Evolutionary conservation across 1,140 invertebrate genomes (phyloP), one percentile per base, ranked within the genome.

Genomic region (Trialeurodes vaporariorum): DNA sequence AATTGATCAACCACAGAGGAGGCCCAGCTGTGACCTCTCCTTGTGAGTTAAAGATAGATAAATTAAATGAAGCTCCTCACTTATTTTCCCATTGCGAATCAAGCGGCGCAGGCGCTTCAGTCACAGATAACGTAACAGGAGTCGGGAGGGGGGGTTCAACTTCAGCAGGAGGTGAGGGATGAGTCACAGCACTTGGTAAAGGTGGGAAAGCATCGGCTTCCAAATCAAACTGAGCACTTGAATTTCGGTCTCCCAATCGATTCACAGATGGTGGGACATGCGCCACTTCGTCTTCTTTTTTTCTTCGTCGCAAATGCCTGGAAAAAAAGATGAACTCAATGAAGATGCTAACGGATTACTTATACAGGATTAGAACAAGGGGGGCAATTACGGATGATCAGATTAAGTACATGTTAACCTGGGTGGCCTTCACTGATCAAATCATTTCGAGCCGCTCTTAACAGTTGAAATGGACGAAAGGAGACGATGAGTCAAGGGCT

Each of bases 161-260:
- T 40, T 13, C 11, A 26, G n/a, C 17, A 34, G 60, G 23, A 22
- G 64, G 71, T 69, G 60, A 79, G 76, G 40, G 70, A 72, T 13
- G 75, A 73, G 26, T 73, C 62, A 12, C 78, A 63, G 80, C 73
- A 72, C 88, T 87, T 61, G 90, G 90, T 76, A 93, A 81, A 64
- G 91, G 91, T 65, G 91, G 91, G 77, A 93, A 93, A 63, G 90
- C 86, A 58, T 86, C 83, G 69, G 87, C 88, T 77, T 90, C 88
- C 65, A 93, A 79, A 76, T 92, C 91, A 79, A 93, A 93, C 73
- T 90, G 84, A 25, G 83, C 80, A 61, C 27, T 26, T 27, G 49
- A 49, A 67, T 22, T 64, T 65, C 64, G 67, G 59, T 25, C 61
- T 25, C 27, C 26, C 0, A 60, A 60, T 13, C 24, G 49, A 40